Base-by-base conservation (phyloP, 1,140 invertebrate genomes). In the Sminthurinus signatus region DNA sequence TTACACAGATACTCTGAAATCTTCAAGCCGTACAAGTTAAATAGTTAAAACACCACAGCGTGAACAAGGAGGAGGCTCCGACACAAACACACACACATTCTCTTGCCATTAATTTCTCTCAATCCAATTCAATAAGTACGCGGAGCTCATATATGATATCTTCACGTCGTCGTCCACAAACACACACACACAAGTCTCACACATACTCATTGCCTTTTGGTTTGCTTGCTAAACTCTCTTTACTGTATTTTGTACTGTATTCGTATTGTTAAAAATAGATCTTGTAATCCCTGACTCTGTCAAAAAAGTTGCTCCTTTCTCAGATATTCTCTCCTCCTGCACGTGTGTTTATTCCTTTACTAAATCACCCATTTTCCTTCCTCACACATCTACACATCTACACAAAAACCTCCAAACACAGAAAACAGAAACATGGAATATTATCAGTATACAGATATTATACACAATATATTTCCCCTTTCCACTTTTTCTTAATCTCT, bases 101-200 rank as follows among this genome's bases (percentile, higher is more conserved):
- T 64, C 54, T 56, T 60, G 62, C 67, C 67, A 69, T 69, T 69
- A 69, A 69, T 69, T 69, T 69, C 63, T 65, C 54, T 54, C 59
- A 62, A 69, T 65, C 63, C 68, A 66, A 69, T 66, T 60, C 68
- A 69, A 69, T 69, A 64, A 66, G 68, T 64, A 63, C 64, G 64
- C 43, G 60, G n/a, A n/a, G n/a, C n/a, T n/a, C 46, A 12, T 15
- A 8, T 50, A 8, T 23, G 23, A 8, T 50, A 23, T 23, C n/a
- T n/a, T n/a, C n/a, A n/a, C n/a, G n/a, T n/a, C n/a, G 28, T n/a
- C 32, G 15, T 15, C 32, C 5, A 36, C 5, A 36, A 15, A 36
- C 5, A 36, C 15, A 36, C 32, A 36, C 32, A 36, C 32, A 36
- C 32, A 15, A 36, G 5, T 5, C 32, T 36, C 32, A 39, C 10